These are phyloP conservation scores for Lepidurus packardi DNA, from an alignment of 1,140 invertebrate genomes.

Conservation along the genomic window DNA sequence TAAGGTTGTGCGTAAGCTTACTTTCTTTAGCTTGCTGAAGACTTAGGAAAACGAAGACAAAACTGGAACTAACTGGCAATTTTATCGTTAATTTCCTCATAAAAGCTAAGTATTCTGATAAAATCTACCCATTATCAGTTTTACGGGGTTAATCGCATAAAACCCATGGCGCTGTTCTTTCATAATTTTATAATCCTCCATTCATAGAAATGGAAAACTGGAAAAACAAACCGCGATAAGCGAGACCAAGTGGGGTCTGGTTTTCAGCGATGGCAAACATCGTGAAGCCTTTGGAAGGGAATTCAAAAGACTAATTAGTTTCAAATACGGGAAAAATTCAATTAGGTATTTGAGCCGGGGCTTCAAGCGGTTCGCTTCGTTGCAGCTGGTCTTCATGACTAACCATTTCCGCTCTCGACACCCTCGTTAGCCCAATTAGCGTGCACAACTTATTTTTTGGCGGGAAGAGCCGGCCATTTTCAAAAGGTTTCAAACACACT, in stretches of 20 bases:
- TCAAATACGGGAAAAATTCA: slow-evolving; percentile 19
- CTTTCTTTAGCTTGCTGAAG: no score
- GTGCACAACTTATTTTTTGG: slow-evolving; percentile 18
- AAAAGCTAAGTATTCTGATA: no score
- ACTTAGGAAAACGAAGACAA: background rate
- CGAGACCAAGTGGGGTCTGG: no score
- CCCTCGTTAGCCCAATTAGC: slow-evolving; percentile 17
- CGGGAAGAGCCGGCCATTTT: background rate
- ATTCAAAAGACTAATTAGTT: background rate
- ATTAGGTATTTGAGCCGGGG: slow-evolving; percentile 2
- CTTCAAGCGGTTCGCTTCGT: background rate
- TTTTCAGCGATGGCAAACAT: background rate
- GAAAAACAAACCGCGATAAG: background rate
- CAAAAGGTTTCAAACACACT: background rate
- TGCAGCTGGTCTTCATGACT: slow-evolving; percentile 21
- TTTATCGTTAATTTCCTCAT: no score
- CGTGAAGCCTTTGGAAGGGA: background rate
- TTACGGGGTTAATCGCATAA: no score
- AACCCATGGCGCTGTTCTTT: no score
- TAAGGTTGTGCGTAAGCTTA: no score
- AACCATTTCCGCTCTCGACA: slow-evolving; percentile 21
- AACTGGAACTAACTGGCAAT: background rate
- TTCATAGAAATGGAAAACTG: background rate
- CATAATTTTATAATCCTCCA: no score
- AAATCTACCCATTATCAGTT: no score